These are phyloP conservation scores for Ctenicera cuprea DNA, from an alignment of 2,888 invertebrate species.

Conservation along the genomic window DNA sequence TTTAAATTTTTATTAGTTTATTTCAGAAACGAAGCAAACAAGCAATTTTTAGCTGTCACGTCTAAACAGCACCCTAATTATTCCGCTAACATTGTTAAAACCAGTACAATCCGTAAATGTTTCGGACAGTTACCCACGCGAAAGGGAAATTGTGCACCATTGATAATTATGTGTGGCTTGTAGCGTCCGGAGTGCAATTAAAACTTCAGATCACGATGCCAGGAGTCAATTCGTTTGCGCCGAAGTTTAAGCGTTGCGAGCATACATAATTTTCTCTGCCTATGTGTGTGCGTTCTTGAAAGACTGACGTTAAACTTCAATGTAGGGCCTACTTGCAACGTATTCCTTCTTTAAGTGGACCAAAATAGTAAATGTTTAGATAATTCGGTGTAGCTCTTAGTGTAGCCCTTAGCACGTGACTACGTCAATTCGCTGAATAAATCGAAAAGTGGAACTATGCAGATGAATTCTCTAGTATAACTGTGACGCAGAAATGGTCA, in stretches of 20 bases:
- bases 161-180: neutral
- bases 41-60: too few relatives aligned
- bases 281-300: neutral
- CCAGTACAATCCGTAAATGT: neutral
- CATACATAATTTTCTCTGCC: neutral
- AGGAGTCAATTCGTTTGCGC: neutral
- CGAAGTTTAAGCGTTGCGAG: neutral
- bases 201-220: neutral
- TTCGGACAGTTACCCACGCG: neutral
- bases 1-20: too few relatives aligned
- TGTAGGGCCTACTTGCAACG: conserved; percentile 54
- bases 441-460: neutral
- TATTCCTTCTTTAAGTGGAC: conserved; percentile 58
- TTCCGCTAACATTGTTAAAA: neutral
- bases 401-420: neutral
- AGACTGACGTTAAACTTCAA: conserved; percentile 26
- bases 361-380: conserved; percentile 50
- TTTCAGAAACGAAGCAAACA: too few relatives aligned
- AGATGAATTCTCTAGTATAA: neutral
- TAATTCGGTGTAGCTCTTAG: neutral
- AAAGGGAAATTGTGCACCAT: conserved; percentile 9
- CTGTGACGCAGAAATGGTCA: too few relatives aligned
- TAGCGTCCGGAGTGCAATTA: conserved; percentile 4
- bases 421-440: conserved; percentile 24
- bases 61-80: too few relatives aligned